A percentile compares a stretch with the other conserved stretches of the same genome.
Conservation (phyloP, 2,113 vertebrate genomes). For the Lamprologus tigripictilis region DNA sequence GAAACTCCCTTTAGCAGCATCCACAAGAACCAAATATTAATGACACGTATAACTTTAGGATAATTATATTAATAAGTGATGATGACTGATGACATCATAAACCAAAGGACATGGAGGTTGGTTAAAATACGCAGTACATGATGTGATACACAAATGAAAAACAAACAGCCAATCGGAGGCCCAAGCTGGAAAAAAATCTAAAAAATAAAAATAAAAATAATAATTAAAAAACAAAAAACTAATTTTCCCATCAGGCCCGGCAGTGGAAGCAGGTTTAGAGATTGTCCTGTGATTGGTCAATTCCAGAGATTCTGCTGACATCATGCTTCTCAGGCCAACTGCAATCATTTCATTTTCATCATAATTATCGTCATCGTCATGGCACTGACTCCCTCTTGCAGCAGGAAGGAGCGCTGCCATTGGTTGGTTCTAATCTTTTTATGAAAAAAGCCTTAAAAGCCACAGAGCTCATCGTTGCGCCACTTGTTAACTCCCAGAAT, state of each 20-base stretch:
- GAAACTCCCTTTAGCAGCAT: slow-evolving; percentile 42
- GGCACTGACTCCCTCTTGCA: not conserved
- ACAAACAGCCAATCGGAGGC: slow-evolving; percentile 36
- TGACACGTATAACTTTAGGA: not conserved
- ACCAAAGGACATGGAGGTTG: slow-evolving; percentile 1
- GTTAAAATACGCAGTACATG: slow-evolving; percentile 25
- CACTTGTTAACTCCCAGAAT: slow-evolving; percentile 18
- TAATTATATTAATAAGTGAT: not conserved
- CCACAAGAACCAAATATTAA: slow-evolving; percentile 8
- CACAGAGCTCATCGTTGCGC: not conserved
- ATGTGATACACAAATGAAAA: not conserved
- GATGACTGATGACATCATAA: slow-evolving; percentile 14
- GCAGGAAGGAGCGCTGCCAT: not conserved
- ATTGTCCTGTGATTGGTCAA: slow-evolving; percentile 52
- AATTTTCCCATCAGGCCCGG: not conserved
- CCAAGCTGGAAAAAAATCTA: not conserved
- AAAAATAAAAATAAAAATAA: not conserved
- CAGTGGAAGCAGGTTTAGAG: slow-evolving; percentile 5
- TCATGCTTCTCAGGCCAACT: slow-evolving; percentile 5
- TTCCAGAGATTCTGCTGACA: not conserved
- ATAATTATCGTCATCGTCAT: not conserved
- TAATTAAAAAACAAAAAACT: not conserved
- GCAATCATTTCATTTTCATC: not conserved
- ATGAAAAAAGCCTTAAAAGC: not conserved
- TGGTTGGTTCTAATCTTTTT: not conserved